Evolutionary conservation across 2,888 invertebrate species (phyloP).

Genomic region (Sphaeridia pumilis): DNA sequence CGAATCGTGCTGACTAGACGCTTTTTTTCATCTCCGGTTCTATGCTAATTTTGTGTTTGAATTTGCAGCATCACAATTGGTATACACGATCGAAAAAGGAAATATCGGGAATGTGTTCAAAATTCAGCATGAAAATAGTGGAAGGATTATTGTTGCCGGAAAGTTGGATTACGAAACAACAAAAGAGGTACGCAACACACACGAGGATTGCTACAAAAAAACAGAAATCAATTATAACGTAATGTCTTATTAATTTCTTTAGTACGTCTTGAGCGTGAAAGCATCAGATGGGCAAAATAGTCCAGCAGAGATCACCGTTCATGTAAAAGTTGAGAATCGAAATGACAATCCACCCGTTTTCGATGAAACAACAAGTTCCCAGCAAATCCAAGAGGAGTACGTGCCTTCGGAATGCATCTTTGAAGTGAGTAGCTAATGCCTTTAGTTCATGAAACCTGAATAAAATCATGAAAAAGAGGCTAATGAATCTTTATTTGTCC

Average conservation of each 20-base stretch:
- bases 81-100: slow-evolving; percentile 76
- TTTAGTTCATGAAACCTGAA: not conserved
- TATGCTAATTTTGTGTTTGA: not conserved
- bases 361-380: slow-evolving; percentile 50
- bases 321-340: slow-evolving; percentile 73
- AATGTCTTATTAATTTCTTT: slow-evolving; percentile 36
- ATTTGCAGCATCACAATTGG: slow-evolving; percentile 58
- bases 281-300: slow-evolving; percentile 75
- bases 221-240: not conserved
- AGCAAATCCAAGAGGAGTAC: slow-evolving; percentile 62
- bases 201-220: not conserved
- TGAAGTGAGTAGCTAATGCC: slow-evolving; percentile 43
- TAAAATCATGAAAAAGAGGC: not conserved
- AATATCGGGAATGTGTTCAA: slow-evolving; percentile 75
- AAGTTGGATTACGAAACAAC: slow-evolving; percentile 70
- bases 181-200: slow-evolving; percentile 43
- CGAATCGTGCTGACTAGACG: slow-evolving; percentile 9
- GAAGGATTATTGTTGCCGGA: slow-evolving; percentile 68
- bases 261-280: slow-evolving; percentile 68
- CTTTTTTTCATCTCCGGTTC: not conserved
- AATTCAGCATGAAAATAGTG: slow-evolving; percentile 58
- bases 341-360: slow-evolving; percentile 90
- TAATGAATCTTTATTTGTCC: slow-evolving; percentile 12
- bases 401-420: slow-evolving; percentile 58
- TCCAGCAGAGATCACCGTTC: slow-evolving; percentile 62